phyloP scores from a whole-genome alignment of 1,140 invertebrate species.

The Epicauta chinensis region DNA sequence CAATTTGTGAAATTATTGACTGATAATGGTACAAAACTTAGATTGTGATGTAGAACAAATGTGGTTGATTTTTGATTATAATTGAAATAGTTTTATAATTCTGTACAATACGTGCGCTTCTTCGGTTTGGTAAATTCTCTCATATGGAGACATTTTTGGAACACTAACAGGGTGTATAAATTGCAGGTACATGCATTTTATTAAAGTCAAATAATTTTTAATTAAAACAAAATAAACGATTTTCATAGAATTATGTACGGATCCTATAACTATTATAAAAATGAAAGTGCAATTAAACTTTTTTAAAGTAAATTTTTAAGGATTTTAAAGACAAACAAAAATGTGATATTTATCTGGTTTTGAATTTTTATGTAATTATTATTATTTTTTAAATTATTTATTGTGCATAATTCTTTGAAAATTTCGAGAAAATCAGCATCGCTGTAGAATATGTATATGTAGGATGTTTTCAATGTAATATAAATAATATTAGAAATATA shows the following conservation, averaged over 20 bases:
- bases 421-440: neutral
- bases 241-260: conserved; percentile 15
- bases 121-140: too few relatives aligned
- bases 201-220: too few relatives aligned
- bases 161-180: too few relatives aligned
- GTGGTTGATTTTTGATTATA: neutral
- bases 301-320: neutral
- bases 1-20: neutral
- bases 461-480: conserved; percentile 11
- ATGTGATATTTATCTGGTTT: conserved; percentile 15
- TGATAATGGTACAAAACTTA: conserved; percentile 15
- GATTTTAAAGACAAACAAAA: neutral
- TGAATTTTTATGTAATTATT: too few relatives aligned
- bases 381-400: neutral
- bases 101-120: conserved; percentile 13
- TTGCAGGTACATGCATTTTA: too few relatives aligned
- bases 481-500: conserved; percentile 15
- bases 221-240: neutral
- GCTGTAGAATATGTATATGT: conserved; percentile 14
- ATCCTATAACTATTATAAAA: neutral
- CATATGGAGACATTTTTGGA: too few relatives aligned
- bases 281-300: conserved; percentile 15
- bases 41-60: conserved; percentile 5
- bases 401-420: conserved; percentile 15
- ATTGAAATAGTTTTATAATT: conserved; percentile 13